A percentile compares a stretch with the other conserved stretches of the same genome.
Evolutionary conservation across 1,140 invertebrate genomes (phyloP).

Genomic region (Calliphora vicina): DNA sequence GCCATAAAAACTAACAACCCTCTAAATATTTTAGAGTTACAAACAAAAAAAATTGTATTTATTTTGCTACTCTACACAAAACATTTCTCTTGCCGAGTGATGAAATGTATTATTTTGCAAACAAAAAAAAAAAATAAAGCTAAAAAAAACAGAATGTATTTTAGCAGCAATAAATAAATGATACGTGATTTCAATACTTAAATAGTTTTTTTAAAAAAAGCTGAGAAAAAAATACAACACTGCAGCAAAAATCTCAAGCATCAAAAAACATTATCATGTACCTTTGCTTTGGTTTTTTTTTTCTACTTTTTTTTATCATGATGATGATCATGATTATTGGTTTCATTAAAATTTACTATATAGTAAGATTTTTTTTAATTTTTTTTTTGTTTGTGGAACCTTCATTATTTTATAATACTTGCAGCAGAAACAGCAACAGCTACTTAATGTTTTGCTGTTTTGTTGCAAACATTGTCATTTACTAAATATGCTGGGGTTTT

Average conservation of each 20-base stretch:
- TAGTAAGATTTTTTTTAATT: not conserved
- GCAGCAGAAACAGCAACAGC: not conserved
- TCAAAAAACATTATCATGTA: slow-evolving; percentile 18
- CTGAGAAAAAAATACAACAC: not conserved
- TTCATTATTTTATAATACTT: not conserved
- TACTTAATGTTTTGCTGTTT: slow-evolving; percentile 18
- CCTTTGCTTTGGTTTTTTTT: slow-evolving; percentile 46
- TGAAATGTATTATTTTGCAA: not conserved
- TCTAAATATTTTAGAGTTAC: not conserved
- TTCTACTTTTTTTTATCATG: slow-evolving; percentile 19
- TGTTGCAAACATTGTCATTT: slow-evolving; percentile 58
- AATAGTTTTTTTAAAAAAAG: slow-evolving; percentile 45
- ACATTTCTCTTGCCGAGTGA: not conserved
- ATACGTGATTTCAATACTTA: slow-evolving; percentile 64
- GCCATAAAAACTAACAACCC: not conserved
- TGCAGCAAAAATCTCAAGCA: not conserved
- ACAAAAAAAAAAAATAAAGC: not conserved
- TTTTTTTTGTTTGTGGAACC: not conserved
- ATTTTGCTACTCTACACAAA: not conserved
- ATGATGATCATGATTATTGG: slow-evolving; percentile 32
- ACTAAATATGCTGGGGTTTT: slow-evolving; percentile 63
- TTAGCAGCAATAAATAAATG: slow-evolving; percentile 63
- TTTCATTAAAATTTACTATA: slow-evolving; percentile 35
- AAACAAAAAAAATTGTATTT: too few species aligned
- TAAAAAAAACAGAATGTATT: slow-evolving; percentile 3